Evolutionary conservation across 1,140 invertebrate genomes (phyloP).

Genomic region (Oedothorax gibbosus): DNA sequence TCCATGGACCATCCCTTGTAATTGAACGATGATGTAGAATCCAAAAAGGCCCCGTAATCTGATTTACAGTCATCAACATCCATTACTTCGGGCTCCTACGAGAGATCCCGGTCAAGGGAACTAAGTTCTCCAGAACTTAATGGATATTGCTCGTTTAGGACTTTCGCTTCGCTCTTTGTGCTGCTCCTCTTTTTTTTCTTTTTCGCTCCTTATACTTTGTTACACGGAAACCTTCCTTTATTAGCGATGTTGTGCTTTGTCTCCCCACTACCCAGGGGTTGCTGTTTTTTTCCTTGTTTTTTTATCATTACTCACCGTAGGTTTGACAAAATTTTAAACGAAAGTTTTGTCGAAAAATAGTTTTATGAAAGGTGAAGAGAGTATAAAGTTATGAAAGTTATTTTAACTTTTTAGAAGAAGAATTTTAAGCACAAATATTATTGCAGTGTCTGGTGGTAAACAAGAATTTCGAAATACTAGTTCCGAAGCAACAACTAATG

Average conservation of each 20-base stretch:
- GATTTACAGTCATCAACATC: constrained; percentile 61
- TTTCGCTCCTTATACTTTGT: constrained; percentile 1
- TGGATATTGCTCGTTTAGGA: constrained; percentile 60
- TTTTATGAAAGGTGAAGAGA: too few species aligned
- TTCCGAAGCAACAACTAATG: too few species aligned
- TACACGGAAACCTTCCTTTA: constrained; percentile 21
- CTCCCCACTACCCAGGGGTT: constrained; percentile 31
- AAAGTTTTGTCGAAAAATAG: too few species aligned
- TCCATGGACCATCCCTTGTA: constrained; percentile 42
- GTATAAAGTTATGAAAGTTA: too few species aligned
- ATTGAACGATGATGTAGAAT: constrained; percentile 62
- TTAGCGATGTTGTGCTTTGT: constrained; percentile 27
- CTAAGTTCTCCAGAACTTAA: constrained; percentile 48
- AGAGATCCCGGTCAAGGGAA: constrained; percentile 47
- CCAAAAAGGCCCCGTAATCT: constrained; percentile 60
- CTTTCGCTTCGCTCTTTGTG: constrained; percentile 48
- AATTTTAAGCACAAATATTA: too few species aligned
- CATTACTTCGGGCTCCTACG: constrained; percentile 57
- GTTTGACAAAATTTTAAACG: too few species aligned
- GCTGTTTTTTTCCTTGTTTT: constrained; percentile 5
- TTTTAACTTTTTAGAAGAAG: too few species aligned
- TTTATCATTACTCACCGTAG: background rate
- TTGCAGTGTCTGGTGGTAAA: too few species aligned
- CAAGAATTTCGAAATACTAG: too few species aligned
- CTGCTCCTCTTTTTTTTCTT: constrained; percentile 10